Evolutionary conservation across 2,797 vertebrate species (phyloP).

Genomic region (Halcyon chelicuti): DNA sequence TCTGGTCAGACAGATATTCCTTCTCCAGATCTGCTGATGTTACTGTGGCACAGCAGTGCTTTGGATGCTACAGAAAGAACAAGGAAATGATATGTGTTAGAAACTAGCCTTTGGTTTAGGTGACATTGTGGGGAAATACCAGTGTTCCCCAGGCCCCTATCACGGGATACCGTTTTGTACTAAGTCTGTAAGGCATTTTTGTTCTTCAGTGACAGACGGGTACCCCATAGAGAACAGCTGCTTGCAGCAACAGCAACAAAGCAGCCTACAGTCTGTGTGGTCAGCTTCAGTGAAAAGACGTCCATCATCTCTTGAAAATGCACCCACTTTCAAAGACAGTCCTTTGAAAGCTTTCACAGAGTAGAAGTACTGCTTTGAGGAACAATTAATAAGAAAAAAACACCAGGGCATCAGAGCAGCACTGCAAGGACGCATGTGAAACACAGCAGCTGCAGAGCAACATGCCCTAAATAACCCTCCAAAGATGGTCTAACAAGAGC

Average conservation of each 20-base stretch:
- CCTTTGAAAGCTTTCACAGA: not conserved
- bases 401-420: not conserved
- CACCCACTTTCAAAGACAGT: not conserved
- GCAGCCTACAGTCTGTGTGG: not conserved
- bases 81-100: not conserved
- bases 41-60: not conserved
- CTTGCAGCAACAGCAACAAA: not conserved
- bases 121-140: not conserved
- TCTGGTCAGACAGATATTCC: not conserved
- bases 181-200: not conserved
- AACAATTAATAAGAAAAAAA: not conserved
- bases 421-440: not conserved
- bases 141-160: not conserved
- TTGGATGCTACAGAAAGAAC: not conserved
- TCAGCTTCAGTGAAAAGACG: not conserved
- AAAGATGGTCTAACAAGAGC: not conserved
- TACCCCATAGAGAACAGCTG: not conserved
- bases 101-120: not conserved
- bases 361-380: not conserved
- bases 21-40: conserved; percentile 55
- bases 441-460: not conserved
- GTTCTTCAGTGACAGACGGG: rapidly evolving
- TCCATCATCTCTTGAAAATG: not conserved
- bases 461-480: not conserved
- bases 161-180: not conserved